Base-by-base conservation (phyloP, 1,140 invertebrate species). In the Helicorthomorpha holstii region DNA sequence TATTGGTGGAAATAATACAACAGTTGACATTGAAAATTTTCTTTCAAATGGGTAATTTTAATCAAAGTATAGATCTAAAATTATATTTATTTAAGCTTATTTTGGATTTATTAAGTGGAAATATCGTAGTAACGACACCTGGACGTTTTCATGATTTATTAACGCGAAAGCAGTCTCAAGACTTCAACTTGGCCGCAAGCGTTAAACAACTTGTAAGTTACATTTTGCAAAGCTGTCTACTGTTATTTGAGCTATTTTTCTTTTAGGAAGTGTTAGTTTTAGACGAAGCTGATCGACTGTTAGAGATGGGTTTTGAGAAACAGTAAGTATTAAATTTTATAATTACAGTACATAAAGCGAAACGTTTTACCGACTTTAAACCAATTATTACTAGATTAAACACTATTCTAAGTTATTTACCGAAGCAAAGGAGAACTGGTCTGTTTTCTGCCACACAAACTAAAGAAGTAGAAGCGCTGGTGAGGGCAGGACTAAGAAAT, bases 401-500 rank as follows among this genome's bases (percentile, higher is more conserved):
- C 57, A 85, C 80, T 41, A 96, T 99, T 60, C 71, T 99, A 0
- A 78, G 80, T 60, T 88, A 83, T 66, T 68, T 98, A 44, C 95
- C 96, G 0, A 82, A 92, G 50, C 88, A 95, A 62, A 69, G 96
- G 57, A 73, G 92, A 61, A 99, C 96, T 0, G 92, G 92, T 0
- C 72, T 99, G 21, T 99, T 99, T 70, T 98, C 94, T 25, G 96
- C 96, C 3, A 99, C 96, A 19, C 94, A 98, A 69, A 97, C 93
- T 0, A 90, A 90, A 65, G 86, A 98, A 70, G 73, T 98, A 1
- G 79, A 89, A 56, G 81, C 90, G 56, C 69, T 99, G 19, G 84
- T 96, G 29, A 71, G 92, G 61, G 93, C 93, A 14, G 95, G 94
- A 1, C 68, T 99, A 1, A 70, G 96, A 60, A 98, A 98, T 74